Percentiles rank a stretch among this genome's conserved stretches.
Evolutionary conservation across 2,888 invertebrate species (phyloP).

Genomic region (Papilio gigon): DNA sequence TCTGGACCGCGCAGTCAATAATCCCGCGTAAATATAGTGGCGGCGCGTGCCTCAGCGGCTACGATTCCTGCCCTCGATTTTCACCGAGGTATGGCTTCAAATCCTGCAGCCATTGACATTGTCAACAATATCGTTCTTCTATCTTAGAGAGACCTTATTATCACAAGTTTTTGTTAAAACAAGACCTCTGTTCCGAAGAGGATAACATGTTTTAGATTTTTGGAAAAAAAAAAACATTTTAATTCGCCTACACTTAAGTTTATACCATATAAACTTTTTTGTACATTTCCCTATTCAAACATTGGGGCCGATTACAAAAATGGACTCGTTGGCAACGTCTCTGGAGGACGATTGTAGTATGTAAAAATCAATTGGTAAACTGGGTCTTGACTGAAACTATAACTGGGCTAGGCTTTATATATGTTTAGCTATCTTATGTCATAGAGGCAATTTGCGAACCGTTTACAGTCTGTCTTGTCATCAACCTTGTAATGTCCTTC

Average conservation of each 20-base stretch:
- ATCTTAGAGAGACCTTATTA: too few relatives aligned
- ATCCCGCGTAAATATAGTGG: slow-evolving; percentile 23
- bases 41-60: slow-evolving; percentile 1
- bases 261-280: too few relatives aligned
- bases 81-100: neutral
- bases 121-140: too few relatives aligned
- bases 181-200: too few relatives aligned
- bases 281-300: neutral
- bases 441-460: neutral
- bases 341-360: neutral
- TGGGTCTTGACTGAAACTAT: neutral
- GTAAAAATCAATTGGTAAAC: neutral
- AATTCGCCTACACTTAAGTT: too few relatives aligned
- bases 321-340: neutral
- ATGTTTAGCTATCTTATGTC: neutral
- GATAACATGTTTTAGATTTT: too few relatives aligned
- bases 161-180: too few relatives aligned
- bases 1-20: slow-evolving; percentile 30
- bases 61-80: neutral
- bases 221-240: too few relatives aligned
- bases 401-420: neutral
- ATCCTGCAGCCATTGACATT: too few relatives aligned
- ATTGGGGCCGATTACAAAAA: neutral
- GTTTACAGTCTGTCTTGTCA: neutral
- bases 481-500: neutral